A percentile compares a stretch with the other conserved stretches of the same genome.
Evolutionary conservation across 2,797 vertebrate genomes (phyloP).

Genomic region (Lemur catta): DNA sequence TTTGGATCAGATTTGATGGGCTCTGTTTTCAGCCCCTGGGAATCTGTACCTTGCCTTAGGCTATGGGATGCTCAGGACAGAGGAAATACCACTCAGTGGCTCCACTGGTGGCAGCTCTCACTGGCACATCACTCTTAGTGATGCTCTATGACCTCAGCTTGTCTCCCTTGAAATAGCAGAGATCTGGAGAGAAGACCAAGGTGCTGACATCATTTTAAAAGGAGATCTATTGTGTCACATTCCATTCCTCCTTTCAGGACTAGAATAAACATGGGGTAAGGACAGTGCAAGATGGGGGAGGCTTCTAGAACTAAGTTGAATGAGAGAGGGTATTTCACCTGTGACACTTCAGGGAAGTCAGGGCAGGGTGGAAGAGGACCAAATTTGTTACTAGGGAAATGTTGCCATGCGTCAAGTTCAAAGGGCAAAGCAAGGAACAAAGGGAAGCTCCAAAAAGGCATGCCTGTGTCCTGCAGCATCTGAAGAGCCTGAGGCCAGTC

Average conservation of each 20-base stretch:
- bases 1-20: neutral
- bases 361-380: neutral
- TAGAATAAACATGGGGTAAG: neutral
- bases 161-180: neutral
- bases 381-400: neutral
- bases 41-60: neutral
- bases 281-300: neutral
- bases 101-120: neutral
- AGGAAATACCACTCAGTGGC: neutral
- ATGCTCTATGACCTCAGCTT: neutral
- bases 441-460: neutral
- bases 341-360: neutral
- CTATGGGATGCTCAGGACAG: neutral
- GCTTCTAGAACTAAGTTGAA: neutral
- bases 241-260: neutral
- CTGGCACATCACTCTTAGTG: neutral
- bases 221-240: neutral
- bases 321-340: neutral
- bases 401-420: neutral
- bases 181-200: neutral
- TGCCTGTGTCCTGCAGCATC: neutral
- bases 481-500: neutral
- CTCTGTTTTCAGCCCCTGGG: neutral
- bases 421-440: neutral
- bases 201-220: neutral